Percentiles rank a stretch among this genome's conserved stretches.
Evolutionary conservation across 2,797 vertebrate species (phyloP).

Genomic region (Orestias chungarensis): DNA sequence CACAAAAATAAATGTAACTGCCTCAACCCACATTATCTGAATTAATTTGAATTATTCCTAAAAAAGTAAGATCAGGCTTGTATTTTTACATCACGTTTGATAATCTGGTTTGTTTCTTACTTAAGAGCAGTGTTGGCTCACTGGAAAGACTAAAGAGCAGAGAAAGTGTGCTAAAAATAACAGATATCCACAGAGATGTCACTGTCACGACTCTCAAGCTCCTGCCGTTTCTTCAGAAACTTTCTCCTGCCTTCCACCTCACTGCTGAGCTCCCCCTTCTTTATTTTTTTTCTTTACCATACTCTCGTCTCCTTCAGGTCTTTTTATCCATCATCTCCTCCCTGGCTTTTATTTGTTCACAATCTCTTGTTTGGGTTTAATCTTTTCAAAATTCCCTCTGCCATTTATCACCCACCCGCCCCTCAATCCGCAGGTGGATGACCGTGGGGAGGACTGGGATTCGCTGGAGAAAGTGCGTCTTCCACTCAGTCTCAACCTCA

Average conservation of each 20-base stretch:
- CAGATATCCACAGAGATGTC: conserved; percentile 58
- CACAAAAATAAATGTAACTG: no score
- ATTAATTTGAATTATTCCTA: no score
- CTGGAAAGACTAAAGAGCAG: conserved; percentile 37
- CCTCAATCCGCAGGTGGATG: conserved; percentile 56
- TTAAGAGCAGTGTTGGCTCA: conserved; percentile 48
- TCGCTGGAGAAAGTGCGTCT: conserved; percentile 81
- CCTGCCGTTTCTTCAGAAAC: conserved; percentile 37
- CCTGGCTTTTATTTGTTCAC: neutral
- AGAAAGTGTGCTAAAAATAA: conserved; percentile 65
- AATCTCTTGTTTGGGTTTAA: conserved; percentile 14
- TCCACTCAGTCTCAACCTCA: conserved; percentile 80
- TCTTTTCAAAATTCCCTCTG: conserved; percentile 31
- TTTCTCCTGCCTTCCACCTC: conserved; percentile 38
- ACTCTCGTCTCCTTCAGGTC: conserved; percentile 7
- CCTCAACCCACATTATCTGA: neutral
- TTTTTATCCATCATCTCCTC: conserved; percentile 10
- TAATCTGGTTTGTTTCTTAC: conserved; percentile 29
- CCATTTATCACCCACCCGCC: conserved; percentile 14
- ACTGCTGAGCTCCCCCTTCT: conserved; percentile 18
- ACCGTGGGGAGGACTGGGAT: conserved; percentile 75
- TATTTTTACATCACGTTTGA: conserved; percentile 41
- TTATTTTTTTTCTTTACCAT: conserved; percentile 20
- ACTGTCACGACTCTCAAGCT: conserved; percentile 45
- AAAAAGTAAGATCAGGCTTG: no score